Conservation (phyloP, 2,113 vertebrate species). For the Calidris pygmaea region DNA sequence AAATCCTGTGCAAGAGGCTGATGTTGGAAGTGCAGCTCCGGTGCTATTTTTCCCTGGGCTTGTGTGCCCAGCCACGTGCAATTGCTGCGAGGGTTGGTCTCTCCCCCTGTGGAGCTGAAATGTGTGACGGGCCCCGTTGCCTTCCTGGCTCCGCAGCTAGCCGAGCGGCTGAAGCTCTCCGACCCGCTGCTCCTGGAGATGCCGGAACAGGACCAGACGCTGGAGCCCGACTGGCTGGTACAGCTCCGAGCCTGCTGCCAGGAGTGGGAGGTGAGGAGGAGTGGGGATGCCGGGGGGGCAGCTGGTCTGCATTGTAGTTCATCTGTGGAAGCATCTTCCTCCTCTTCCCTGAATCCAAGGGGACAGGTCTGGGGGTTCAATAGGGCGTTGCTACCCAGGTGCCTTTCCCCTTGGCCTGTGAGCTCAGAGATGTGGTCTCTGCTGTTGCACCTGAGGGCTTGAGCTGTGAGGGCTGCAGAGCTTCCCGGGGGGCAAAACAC, state of each 20-base stretch:
- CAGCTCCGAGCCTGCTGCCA: constrained; percentile 64
- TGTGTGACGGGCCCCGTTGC: accelerated
- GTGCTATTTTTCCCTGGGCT: background rate
- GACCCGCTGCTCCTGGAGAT: constrained; percentile 80
- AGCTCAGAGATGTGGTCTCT: background rate
- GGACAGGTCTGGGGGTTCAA: background rate
- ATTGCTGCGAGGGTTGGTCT: accelerated
- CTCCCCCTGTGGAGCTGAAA: background rate
- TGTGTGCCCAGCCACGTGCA: accelerated
- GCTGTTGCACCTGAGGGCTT: background rate
- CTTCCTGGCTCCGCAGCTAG: constrained; percentile 72
- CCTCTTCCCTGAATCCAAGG: background rate
- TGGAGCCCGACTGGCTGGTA: constrained; percentile 83
- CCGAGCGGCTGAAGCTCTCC: constrained; percentile 81
- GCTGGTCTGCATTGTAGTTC: accelerated
- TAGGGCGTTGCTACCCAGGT: accelerated
- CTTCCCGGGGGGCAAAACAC: accelerated
- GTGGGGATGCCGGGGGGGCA: background rate
- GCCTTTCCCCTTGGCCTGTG: background rate
- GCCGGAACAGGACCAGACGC: background rate
- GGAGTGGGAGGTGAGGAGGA: constrained; percentile 71
- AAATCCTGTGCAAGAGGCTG: background rate
- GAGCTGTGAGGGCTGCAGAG: background rate
- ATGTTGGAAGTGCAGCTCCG: background rate
- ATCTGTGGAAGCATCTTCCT: background rate